Percentiles rank a stretch among this genome's conserved stretches.
phyloP scores from a whole-genome alignment of 1,140 invertebrate species.

The Dryas iulia region DNA sequence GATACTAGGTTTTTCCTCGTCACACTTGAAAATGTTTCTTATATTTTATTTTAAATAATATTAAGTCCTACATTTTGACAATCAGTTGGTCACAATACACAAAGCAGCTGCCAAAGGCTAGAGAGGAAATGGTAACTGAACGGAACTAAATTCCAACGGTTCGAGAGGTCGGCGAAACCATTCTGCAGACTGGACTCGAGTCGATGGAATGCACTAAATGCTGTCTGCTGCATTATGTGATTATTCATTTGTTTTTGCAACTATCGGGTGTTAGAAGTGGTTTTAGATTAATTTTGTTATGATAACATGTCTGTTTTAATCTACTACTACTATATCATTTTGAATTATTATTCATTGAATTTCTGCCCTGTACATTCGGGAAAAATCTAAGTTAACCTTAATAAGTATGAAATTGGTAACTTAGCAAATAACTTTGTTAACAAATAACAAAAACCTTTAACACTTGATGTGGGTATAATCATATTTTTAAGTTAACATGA shows the following conservation, averaged over 20 bases:
- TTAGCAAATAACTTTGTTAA: too few relatives aligned
- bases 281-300: background rate
- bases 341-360: too few relatives aligned
- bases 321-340: too few relatives aligned
- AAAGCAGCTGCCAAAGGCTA: conserved; percentile 71
- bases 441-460: too few relatives aligned
- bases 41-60: background rate
- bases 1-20: too few relatives aligned
- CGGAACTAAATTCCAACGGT: conserved; percentile 72
- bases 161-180: conserved; percentile 42
- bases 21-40: too few relatives aligned
- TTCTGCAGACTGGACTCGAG: conserved; percentile 57
- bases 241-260: conserved; percentile 6
- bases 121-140: conserved; percentile 73
- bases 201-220: conserved; percentile 37
- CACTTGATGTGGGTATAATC: too few relatives aligned
- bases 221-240: conserved; percentile 8
- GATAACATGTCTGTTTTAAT: background rate
- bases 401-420: too few relatives aligned
- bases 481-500: too few relatives aligned
- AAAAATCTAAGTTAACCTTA: too few relatives aligned
- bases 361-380: too few relatives aligned
- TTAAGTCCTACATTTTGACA: background rate
- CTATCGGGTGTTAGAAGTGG: background rate
- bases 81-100: conserved; percentile 32